A percentile compares a stretch with the other conserved stretches of the same genome.
Evolutionary conservation across 2,797 vertebrate genomes (phyloP).

Genomic region (Pantherophis vulpinus): DNA sequence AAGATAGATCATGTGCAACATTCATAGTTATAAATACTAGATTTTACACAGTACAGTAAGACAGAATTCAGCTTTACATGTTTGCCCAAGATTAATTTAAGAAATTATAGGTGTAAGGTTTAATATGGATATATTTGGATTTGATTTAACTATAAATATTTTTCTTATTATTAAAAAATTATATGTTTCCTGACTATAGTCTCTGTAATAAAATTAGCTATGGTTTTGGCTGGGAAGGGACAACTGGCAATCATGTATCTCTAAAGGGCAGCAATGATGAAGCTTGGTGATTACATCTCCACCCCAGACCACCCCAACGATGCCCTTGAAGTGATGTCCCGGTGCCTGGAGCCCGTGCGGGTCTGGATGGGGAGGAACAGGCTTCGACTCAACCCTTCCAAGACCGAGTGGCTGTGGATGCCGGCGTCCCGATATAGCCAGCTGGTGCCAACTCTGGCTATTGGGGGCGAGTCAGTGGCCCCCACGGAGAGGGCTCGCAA

Average conservation of each 20-base stretch:
- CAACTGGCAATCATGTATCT: neutral
- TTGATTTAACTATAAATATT: neutral
- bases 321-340: no score
- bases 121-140: neutral
- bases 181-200: neutral
- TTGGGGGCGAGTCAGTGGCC: no score
- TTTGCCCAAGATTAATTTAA: neutral
- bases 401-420: no score
- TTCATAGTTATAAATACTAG: neutral
- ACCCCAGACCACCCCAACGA: no score
- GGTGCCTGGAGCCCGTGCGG: no score
- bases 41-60: neutral
- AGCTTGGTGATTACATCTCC: neutral
- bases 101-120: neutral
- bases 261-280: neutral
- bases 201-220: neutral
- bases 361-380: no score
- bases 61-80: neutral
- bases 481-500: no score
- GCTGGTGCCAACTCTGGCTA: no score
- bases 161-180: neutral
- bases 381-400: no score
- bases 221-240: neutral
- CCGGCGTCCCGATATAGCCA: no score
- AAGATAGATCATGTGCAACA: neutral